A percentile compares a stretch with the other conserved stretches of the same genome.
Conservation (phyloP, 2,113 vertebrate genomes). For the Ictalurus furcatus region DNA sequence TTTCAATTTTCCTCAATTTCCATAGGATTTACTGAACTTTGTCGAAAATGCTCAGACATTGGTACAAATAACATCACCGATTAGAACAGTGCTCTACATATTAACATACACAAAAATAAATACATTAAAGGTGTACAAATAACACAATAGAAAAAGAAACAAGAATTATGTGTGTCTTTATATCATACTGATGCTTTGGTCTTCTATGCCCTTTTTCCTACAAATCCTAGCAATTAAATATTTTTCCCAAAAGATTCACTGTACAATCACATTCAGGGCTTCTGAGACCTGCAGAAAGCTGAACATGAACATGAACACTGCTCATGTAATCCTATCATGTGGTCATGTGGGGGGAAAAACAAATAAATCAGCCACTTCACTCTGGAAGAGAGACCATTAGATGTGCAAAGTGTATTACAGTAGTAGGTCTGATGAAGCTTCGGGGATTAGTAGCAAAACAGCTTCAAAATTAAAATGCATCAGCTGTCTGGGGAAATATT, state of each 20-base stretch:
- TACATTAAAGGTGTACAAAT: slow-evolving; percentile 15
- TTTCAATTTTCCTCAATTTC: background rate
- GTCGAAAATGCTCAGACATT: slow-evolving; percentile 26
- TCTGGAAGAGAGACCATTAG: background rate
- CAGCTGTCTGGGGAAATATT: background rate
- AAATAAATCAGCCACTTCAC: slow-evolving; percentile 16
- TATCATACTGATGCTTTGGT: slow-evolving; percentile 56
- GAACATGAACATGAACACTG: slow-evolving; percentile 57
- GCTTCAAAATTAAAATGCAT: background rate
- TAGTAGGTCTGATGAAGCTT: background rate
- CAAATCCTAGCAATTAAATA: background rate
- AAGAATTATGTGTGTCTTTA: slow-evolving; percentile 55
- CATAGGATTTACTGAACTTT: slow-evolving; percentile 3
- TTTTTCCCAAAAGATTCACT: slow-evolving; percentile 54
- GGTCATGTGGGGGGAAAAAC: background rate
- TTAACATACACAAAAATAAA: slow-evolving; percentile 9
- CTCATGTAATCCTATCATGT: slow-evolving; percentile 41
- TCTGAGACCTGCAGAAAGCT: slow-evolving; percentile 52
- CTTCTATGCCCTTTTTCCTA: background rate
- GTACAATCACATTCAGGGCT: slow-evolving; percentile 65
- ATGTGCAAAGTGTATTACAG: background rate
- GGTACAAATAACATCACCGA: slow-evolving; percentile 38
- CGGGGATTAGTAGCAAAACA: background rate
- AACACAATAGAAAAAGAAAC: slow-evolving; percentile 27
- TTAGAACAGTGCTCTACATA: background rate